Conservation (phyloP, 1,140 invertebrate genomes). For the Scaptomyza hsui region DNA sequence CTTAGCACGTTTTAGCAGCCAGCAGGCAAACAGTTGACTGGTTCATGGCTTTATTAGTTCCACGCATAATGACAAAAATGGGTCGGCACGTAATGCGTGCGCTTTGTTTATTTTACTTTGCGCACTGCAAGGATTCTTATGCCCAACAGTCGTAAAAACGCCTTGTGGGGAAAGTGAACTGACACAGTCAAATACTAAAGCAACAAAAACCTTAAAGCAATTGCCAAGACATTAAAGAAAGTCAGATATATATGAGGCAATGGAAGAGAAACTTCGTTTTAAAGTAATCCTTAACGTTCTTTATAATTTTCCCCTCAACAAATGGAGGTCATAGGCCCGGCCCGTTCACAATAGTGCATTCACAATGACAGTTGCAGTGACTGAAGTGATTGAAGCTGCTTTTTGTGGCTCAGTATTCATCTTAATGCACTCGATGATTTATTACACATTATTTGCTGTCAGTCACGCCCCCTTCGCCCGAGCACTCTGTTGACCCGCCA, state of each 20-base stretch:
- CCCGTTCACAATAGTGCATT: background rate
- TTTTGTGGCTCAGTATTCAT: slow-evolving; percentile 6
- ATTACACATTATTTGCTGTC: slow-evolving; percentile 49
- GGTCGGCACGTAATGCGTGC: slow-evolving; percentile 76
- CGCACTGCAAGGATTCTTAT: slow-evolving; percentile 67
- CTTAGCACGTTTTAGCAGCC: slow-evolving; percentile 68
- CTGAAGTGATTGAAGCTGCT: background rate
- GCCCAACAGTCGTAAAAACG: slow-evolving; percentile 58
- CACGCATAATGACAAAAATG: slow-evolving; percentile 78
- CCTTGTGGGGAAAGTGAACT: slow-evolving; percentile 1
- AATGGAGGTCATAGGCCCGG: too few species aligned
- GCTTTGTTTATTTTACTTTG: slow-evolving; percentile 70
- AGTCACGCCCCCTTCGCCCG: slow-evolving; percentile 19
- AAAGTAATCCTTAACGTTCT: too few species aligned
- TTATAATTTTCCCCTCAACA: too few species aligned
- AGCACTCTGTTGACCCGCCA: slow-evolving; percentile 16
- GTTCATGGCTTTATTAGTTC: slow-evolving; percentile 75
- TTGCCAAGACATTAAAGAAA: background rate
- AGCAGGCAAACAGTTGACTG: slow-evolving; percentile 45
- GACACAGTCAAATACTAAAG: slow-evolving; percentile 11
- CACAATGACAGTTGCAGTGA: slow-evolving; percentile 19
- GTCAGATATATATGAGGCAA: background rate
- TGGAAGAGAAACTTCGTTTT: background rate
- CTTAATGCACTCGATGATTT: slow-evolving; percentile 61
- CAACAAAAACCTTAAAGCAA: background rate